A percentile compares a stretch with the other conserved stretches of the same genome.
phyloP scores from a whole-genome alignment of 2,797 vertebrate species.

The Cryptoprocta ferox region DNA sequence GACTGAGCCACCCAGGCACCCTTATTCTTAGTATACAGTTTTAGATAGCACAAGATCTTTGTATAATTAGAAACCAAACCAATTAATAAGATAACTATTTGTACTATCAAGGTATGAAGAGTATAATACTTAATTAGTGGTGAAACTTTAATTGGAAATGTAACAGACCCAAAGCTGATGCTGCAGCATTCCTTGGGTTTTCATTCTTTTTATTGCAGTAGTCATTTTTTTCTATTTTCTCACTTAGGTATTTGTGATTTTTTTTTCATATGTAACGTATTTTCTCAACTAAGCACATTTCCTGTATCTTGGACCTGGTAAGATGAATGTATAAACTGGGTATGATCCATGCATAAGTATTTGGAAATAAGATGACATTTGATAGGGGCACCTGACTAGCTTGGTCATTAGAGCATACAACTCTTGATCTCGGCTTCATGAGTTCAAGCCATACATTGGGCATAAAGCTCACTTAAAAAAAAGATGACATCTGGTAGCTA shows the following conservation, averaged over 20 bases:
- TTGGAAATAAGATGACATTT: neutral
- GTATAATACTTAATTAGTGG: neutral
- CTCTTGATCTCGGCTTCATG: neutral
- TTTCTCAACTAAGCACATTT: slow-evolving; percentile 37
- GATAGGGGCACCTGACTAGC: neutral
- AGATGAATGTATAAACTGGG: neutral
- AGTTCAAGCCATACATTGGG: neutral
- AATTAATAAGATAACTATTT: neutral
- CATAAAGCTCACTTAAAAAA: neutral
- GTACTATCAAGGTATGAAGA: neutral
- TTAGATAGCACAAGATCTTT: neutral
- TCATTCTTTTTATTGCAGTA: slow-evolving; percentile 11
- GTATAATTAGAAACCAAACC: neutral
- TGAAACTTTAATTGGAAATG: slow-evolving; percentile 4
- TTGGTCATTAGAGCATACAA: neutral
- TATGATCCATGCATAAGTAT: neutral
- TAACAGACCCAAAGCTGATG: neutral
- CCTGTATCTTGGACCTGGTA: neutral
- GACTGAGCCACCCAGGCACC: too few species aligned
- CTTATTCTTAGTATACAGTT: neutral
- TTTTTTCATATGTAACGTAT: neutral
- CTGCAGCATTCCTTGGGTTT: neutral
- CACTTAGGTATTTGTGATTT: slow-evolving; percentile 35
- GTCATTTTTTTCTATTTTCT: neutral
- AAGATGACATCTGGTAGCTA: neutral